Evolutionary conservation across 35 echinoderm and acorn worm genomes (phyloP).

Genomic region (Apostichopus japonicus): DNA sequence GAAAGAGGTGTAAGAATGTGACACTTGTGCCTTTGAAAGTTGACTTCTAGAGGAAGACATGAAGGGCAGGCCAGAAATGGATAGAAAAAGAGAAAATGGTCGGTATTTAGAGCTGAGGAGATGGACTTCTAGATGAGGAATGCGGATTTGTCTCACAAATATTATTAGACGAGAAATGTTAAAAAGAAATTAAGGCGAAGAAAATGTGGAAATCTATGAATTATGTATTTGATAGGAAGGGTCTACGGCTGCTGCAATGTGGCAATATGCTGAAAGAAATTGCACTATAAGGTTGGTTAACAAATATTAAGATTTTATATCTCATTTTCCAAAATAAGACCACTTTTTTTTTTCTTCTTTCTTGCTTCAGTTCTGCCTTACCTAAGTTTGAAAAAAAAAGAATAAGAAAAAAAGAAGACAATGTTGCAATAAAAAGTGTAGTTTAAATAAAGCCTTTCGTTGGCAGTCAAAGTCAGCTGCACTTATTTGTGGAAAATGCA

Average conservation of each 20-base stretch:
- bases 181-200: no score
- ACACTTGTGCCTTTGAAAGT: neutral
- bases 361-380: conserved; percentile 33
- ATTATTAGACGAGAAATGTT: no score
- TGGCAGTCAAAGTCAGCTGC: neutral
- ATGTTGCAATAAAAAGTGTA: conserved; percentile 47
- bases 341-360: conserved; percentile 22
- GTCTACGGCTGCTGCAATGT: neutral
- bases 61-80: no score
- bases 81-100: no score
- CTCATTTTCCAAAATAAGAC: neutral
- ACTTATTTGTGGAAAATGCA: neutral
- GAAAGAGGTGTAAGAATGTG: neutral
- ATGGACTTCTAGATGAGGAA: no score
- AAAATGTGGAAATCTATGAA: no score
- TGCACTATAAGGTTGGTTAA: neutral
- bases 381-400: conserved; percentile 13
- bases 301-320: neutral
- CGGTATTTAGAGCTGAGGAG: no score
- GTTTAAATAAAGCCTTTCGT: neutral
- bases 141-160: no score
- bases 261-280: neutral
- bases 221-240: no score
- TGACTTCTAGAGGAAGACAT: no score
- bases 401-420: neutral